Conservation (phyloP, 2,888 invertebrate species). For the Aradus depressus region DNA sequence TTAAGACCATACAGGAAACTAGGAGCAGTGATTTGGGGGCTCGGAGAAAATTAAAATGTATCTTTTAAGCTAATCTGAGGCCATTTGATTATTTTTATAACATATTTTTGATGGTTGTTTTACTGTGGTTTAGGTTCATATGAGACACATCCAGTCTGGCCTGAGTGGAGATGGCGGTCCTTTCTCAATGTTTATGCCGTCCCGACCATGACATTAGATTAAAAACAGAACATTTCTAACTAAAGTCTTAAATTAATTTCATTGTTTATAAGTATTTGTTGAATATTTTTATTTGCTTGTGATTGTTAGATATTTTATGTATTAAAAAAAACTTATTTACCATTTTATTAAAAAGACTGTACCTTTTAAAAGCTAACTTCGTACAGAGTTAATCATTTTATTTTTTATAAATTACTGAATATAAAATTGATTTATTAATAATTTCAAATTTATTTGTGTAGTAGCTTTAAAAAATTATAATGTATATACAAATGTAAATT, state of each 20-base stretch:
- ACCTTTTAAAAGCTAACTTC: slow-evolving; percentile 12
- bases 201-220: slow-evolving; percentile 22
- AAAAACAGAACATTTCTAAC: too few species aligned
- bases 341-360: slow-evolving; percentile 15
- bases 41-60: too few species aligned
- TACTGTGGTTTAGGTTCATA: slow-evolving; percentile 29
- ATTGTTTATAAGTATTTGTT: too few species aligned
- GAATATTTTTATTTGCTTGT: slow-evolving; percentile 12
- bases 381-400: slow-evolving; percentile 13
- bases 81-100: not conserved
- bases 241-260: too few species aligned
- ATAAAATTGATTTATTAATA: not conserved
- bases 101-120: not conserved
- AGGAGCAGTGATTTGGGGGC: too few species aligned
- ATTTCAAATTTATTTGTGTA: slow-evolving; percentile 1
- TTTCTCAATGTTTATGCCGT: slow-evolving; percentile 25
- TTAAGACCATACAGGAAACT: too few species aligned
- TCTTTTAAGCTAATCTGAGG: too few species aligned
- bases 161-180: slow-evolving; percentile 29
- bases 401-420: slow-evolving; percentile 4
- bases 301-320: slow-evolving; percentile 7
- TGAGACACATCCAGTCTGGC: slow-evolving; percentile 33
- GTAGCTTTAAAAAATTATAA: slow-evolving; percentile 1
- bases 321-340: slow-evolving; percentile 10
- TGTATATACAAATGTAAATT: not conserved